phyloP scores from a whole-genome alignment of 2,113 vertebrate genomes.

The Pitta sordida region DNA sequence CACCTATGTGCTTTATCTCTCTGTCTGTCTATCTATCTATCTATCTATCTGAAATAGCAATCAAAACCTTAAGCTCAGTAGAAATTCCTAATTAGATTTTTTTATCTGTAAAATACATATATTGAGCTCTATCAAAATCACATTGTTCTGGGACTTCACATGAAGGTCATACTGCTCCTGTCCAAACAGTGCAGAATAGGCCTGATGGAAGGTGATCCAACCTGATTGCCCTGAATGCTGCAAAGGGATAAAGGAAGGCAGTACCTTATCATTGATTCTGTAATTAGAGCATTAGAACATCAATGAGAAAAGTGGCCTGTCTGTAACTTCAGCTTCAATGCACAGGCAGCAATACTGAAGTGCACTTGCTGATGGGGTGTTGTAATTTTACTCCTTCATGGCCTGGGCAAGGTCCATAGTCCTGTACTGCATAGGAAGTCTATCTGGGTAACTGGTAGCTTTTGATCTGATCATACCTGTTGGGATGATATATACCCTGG shows the following conservation, averaged over 20 bases:
- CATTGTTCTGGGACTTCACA: background rate
- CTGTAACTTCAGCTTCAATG: background rate
- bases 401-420: background rate
- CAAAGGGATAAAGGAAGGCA: background rate
- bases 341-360: background rate
- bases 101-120: background rate
- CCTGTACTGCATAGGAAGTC: background rate
- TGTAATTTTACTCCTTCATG: background rate
- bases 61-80: background rate
- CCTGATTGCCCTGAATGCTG: background rate
- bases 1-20: fast-evolving
- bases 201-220: background rate
- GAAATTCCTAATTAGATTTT: background rate
- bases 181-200: background rate
- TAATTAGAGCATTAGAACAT: background rate
- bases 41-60: background rate
- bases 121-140: background rate
- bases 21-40: background rate
- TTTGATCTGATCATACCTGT: background rate
- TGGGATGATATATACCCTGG: background rate
- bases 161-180: background rate
- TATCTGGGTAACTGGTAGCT: background rate
- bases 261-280: background rate
- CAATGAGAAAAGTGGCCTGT: background rate
- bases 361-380: background rate